Percentiles rank a stretch among this genome's conserved stretches.
phyloP scores from a whole-genome alignment of 2,797 vertebrate genomes.

The Epinephelus malabaricus region DNA sequence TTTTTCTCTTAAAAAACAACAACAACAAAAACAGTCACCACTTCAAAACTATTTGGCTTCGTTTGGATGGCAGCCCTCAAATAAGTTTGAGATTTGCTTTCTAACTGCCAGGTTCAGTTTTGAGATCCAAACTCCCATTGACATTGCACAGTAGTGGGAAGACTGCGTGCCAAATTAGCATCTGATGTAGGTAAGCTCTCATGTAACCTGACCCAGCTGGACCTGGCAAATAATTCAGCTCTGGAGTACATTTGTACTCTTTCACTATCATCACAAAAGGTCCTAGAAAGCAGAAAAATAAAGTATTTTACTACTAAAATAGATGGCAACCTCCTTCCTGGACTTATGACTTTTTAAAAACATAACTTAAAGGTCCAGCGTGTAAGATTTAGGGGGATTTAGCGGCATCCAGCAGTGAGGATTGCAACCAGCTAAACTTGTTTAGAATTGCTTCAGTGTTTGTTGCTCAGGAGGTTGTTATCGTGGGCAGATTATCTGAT shows the following conservation, averaged over 20 bases:
- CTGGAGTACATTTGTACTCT: not conserved
- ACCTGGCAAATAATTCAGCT: conserved; percentile 12
- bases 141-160: conserved; percentile 17
- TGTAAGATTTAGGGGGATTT: too few relatives aligned
- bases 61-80: not conserved
- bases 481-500: too few relatives aligned
- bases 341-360: too few relatives aligned
- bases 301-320: not conserved
- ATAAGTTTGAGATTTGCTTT: conserved; percentile 11
- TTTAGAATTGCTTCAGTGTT: too few relatives aligned
- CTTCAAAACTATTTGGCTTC: not conserved
- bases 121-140: conserved; percentile 32
- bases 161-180: conserved; percentile 26
- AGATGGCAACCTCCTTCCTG: not conserved
- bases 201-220: conserved; percentile 33
- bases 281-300: not conserved
- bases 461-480: too few relatives aligned
- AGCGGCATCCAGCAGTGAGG: too few relatives aligned
- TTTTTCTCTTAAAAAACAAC: not conserved
- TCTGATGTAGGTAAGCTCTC: conserved; percentile 26
- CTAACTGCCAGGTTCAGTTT: conserved; percentile 22
- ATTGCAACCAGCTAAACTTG: too few relatives aligned
- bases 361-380: too few relatives aligned
- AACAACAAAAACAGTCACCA: conserved; percentile 14
- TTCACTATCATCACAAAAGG: not conserved